Conservation (phyloP, 2,113 vertebrate species). For the Zosterops japonicus region DNA sequence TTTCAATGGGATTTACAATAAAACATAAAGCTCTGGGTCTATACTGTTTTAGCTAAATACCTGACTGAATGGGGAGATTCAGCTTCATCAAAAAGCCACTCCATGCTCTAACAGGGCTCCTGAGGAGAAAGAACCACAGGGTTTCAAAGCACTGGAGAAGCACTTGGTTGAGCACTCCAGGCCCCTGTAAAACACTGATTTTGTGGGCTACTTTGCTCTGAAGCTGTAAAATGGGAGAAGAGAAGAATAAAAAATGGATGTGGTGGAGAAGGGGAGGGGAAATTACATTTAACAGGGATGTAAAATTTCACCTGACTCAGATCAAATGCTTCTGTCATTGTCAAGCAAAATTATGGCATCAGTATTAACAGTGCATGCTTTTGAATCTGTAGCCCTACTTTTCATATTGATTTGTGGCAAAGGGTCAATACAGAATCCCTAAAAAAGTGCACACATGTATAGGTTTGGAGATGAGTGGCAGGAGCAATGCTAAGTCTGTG, state of each 20-base stretch:
- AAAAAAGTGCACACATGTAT: not conserved
- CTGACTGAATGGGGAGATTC: not conserved
- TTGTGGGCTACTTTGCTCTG: not conserved
- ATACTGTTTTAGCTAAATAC: not conserved
- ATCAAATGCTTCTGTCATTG: slow-evolving; percentile 54
- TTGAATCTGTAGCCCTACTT: slow-evolving; percentile 3
- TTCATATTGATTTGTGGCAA: slow-evolving; percentile 20
- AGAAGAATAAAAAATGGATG: not conserved
- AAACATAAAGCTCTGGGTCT: not conserved
- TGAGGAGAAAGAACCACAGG: not conserved
- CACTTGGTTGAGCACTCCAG: not conserved
- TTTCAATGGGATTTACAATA: not conserved
- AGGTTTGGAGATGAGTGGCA: not conserved
- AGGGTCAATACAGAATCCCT: slow-evolving; percentile 2
- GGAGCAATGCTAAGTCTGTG: not conserved
- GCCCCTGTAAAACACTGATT: not conserved
- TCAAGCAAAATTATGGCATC: slow-evolving; percentile 48
- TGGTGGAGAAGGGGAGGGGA: not conserved
- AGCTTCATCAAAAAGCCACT: not conserved
- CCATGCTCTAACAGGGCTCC: not conserved
- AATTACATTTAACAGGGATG: slow-evolving; percentile 33
- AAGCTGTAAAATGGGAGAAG: not conserved
- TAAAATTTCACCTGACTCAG: slow-evolving; percentile 44
- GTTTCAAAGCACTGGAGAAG: not conserved
- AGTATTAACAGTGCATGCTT: slow-evolving; percentile 19